Evolutionary conservation across 2,797 vertebrate species (phyloP).

Genomic region (Peromyscus melanophrys): DNA sequence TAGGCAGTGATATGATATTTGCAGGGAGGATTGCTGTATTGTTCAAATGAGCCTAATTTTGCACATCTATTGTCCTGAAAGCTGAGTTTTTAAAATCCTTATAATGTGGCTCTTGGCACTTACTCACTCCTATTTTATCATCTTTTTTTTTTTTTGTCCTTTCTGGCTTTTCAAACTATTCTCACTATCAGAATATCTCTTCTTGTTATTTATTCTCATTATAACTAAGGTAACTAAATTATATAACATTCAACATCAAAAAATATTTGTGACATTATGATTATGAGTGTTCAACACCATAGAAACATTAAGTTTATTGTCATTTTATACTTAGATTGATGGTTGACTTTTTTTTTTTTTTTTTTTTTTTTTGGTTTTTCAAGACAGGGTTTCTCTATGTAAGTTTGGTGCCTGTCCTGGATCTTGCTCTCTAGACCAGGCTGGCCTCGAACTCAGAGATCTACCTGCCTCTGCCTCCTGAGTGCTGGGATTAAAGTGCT

Average conservation of each 20-base stretch:
- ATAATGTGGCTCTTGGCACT: not conserved
- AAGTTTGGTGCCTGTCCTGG: too few relatives aligned
- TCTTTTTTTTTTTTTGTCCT: not conserved
- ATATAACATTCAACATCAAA: not conserved
- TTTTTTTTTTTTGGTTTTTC: too few relatives aligned
- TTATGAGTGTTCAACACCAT: not conserved
- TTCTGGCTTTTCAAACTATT: not conserved
- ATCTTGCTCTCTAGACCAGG: too few relatives aligned
- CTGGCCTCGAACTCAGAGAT: too few relatives aligned
- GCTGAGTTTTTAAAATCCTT: not conserved
- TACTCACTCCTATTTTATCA: not conserved
- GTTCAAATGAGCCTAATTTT: not conserved
- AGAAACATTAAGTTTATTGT: not conserved
- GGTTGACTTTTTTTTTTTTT: not conserved
- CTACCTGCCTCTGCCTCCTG: too few relatives aligned
- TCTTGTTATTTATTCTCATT: slow-evolving; percentile 3
- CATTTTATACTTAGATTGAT: not conserved
- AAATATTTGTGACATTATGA: not conserved
- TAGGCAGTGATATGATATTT: not conserved
- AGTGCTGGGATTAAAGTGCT: not conserved
- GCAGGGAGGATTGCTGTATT: not conserved
- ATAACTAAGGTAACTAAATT: not conserved
- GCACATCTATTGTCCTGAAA: not conserved
- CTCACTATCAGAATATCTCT: not conserved
- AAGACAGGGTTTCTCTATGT: too few relatives aligned